Conservation (phyloP, 1,140 invertebrate species). For the Patella vulgata region DNA sequence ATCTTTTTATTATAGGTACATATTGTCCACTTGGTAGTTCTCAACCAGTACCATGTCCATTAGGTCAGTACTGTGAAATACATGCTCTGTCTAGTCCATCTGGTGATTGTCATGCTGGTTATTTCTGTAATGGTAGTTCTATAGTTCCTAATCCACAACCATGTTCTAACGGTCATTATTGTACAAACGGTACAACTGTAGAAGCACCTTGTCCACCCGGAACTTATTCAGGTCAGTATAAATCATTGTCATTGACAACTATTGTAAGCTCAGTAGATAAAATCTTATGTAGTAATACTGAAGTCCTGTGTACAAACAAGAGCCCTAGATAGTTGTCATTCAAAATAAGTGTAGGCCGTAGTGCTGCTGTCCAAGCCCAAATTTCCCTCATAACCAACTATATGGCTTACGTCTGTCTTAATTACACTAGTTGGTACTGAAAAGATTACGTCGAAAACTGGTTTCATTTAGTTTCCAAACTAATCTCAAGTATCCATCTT, state of each 20-base stretch:
- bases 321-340: too few relatives aligned
- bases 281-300: too few relatives aligned
- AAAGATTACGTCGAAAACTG: too few relatives aligned
- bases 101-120: conserved; percentile 57
- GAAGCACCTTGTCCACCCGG: conserved; percentile 53
- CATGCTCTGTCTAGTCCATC: conserved; percentile 43
- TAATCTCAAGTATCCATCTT: too few relatives aligned
- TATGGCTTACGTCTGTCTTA: too few relatives aligned
- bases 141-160: conserved; percentile 40
- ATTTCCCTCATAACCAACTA: too few relatives aligned
- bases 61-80: conserved; percentile 58
- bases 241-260: too few relatives aligned
- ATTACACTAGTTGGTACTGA: neutral
- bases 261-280: neutral
- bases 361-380: too few relatives aligned
- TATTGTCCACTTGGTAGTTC: conserved; percentile 54
- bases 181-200: conserved; percentile 50
- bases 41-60: conserved; percentile 49
- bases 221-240: conserved; percentile 56
- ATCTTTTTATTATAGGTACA: conserved; percentile 44
- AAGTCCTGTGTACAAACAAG: too few relatives aligned
- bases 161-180: conserved; percentile 56
- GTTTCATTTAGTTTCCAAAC: too few relatives aligned
- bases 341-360: too few relatives aligned
- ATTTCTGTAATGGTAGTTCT: conserved; percentile 59